Evolutionary conservation across 2,113 vertebrate species (phyloP).

Genomic region (Tetraodon nigroviridis): DNA sequence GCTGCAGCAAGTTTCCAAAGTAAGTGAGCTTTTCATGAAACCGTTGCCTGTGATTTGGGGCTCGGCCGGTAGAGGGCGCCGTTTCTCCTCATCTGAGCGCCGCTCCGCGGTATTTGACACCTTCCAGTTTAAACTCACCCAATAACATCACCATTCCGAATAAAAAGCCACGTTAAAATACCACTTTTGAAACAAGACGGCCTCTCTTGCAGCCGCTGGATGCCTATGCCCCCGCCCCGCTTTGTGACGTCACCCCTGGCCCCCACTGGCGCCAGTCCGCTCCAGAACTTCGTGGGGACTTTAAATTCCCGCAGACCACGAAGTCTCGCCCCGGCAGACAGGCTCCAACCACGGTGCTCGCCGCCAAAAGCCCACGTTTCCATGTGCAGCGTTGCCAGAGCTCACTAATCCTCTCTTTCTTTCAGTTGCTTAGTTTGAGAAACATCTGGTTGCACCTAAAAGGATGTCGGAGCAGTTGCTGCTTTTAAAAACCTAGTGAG

Average conservation of each 20-base stretch:
- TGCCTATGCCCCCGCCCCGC: conserved; percentile 9
- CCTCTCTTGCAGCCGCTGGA: background rate
- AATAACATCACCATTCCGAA: background rate
- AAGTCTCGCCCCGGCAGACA: conserved; percentile 1
- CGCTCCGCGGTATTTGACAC: background rate
- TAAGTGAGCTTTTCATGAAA: too few species aligned
- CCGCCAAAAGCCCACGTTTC: too few species aligned
- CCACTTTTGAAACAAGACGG: background rate
- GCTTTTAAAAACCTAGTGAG: too few species aligned
- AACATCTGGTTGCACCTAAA: too few species aligned
- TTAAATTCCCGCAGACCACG: conserved; percentile 27
- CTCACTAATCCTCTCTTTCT: too few species aligned
- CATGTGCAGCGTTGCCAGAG: too few species aligned
- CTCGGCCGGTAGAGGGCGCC: too few species aligned
- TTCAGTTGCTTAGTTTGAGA: too few species aligned
- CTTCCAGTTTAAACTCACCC: background rate
- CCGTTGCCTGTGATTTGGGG: too few species aligned
- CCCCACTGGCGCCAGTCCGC: conserved; percentile 66
- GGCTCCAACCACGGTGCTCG: background rate
- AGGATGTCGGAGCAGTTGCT: too few species aligned
- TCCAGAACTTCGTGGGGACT: conserved; percentile 75
- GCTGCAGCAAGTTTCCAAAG: too few species aligned
- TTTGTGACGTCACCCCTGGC: conserved; percentile 19
- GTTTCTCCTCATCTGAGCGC: background rate
- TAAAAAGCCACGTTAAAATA: background rate